Base-by-base conservation (phyloP, 2,888 invertebrate genomes). In the Drosophila paramelanica region DNA sequence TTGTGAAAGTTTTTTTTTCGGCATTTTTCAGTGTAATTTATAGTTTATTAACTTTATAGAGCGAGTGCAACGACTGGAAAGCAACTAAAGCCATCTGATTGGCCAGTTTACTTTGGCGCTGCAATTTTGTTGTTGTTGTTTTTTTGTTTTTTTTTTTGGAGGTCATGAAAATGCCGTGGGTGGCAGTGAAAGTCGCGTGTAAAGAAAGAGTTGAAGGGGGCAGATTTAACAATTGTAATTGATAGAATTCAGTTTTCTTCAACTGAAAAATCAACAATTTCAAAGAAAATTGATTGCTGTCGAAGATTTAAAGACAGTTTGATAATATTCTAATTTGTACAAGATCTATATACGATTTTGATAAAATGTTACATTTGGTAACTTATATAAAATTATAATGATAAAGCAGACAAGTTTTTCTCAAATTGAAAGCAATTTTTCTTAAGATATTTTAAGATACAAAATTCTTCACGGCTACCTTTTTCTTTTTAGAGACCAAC, bases 31-130 rank as follows among this genome's bases (percentile, higher is more conserved):
- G 55, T 47, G 83, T 79, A 87, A 86, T 86, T 86, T 86, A 88
- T 88, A 86, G 85, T 86, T 88, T 88, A 88, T 86, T 86, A 83
- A 86, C 85, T 76, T 88, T 79, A 70, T 83, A 79, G 77, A 79
- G 88, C 75, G 88, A 79, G 83, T 87, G 85, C 83, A 84, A 79
- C 73, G 83, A 84, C 83, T 84, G 80, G 77, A 84, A 83, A 84
- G 73, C 67, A 55, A 52, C 33, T 13, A 23, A n/a, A 33, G 53
- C 61, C 67, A 72, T 55, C 62, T 56, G 67, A 73, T 69, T 59
- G 67, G 46, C 27, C 46, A 55, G 42, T 27, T 33, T 42, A 45
- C 25, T 56, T 52, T 41, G 51, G 41, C 60, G 13, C 27, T 43
- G 53, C 39, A n/a, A 53, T 31, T 52, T 47, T 27, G n/a, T 38